Evolutionary conservation across 2,888 invertebrate genomes (phyloP).

Genomic region (Lissocephala sabroskyi): DNA sequence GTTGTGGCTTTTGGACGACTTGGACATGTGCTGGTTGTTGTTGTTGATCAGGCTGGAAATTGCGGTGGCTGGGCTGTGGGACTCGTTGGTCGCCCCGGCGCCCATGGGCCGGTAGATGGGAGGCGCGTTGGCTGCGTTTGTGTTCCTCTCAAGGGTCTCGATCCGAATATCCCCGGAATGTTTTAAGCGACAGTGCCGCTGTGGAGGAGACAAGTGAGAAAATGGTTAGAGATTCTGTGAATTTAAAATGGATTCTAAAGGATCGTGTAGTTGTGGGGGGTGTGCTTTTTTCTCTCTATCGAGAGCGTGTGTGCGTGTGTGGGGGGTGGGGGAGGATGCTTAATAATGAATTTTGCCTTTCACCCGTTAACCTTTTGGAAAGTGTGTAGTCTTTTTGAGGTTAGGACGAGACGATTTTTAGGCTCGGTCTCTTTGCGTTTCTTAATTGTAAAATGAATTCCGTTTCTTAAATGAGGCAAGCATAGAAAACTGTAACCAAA

Average conservation of each 20-base stretch:
- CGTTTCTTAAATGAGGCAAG: conserved; percentile 14
- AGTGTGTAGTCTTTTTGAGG: conserved; percentile 1
- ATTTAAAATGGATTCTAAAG: neutral
- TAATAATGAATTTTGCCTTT: neutral
- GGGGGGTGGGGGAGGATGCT: no score
- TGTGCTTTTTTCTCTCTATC: neutral
- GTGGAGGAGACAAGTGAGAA: conserved; percentile 25
- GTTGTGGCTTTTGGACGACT: conserved; percentile 19
- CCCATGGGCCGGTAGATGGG: conserved; percentile 69
- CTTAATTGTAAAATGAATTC: conserved; percentile 12
- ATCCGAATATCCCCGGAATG: conserved; percentile 84
- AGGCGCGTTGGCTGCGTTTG: conserved; percentile 34
- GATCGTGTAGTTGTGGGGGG: neutral
- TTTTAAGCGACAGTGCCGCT: conserved; percentile 86
- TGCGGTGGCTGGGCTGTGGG: conserved; percentile 30
- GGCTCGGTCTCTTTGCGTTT: no score
- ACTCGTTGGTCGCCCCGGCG: conserved; percentile 55
- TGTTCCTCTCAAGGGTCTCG: conserved; percentile 73
- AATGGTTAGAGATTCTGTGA: neutral
- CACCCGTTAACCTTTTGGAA: neutral
- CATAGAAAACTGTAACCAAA: conserved; percentile 2
- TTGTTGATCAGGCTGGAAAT: conserved; percentile 26
- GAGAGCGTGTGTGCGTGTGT: no score
- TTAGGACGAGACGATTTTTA: no score
- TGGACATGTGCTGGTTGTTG: conserved; percentile 29